Percentiles rank a stretch among this genome's conserved stretches.
Evolutionary conservation across 2,797 vertebrate species (phyloP).

Genomic region (Pangasius djambal): DNA sequence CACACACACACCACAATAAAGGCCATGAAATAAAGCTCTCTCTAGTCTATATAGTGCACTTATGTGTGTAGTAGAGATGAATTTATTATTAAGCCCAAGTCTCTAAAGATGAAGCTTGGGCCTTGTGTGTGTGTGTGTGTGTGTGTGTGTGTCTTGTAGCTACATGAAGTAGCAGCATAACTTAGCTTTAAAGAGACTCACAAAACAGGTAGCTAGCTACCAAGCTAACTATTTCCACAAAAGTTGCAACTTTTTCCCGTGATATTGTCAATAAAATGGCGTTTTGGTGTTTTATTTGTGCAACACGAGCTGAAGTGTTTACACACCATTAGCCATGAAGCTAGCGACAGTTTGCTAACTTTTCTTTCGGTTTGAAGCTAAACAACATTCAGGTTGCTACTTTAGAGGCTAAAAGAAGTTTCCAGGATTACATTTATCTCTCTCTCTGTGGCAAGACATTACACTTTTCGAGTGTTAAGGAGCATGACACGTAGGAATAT

Average conservation of each 20-base stretch:
- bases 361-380: conserved; percentile 4
- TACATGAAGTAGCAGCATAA: conserved; percentile 10
- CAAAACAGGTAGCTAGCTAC: not conserved
- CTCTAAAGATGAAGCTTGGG: not conserved
- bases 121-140: conserved; percentile 2
- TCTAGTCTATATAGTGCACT: not conserved
- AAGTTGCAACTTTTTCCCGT: not conserved
- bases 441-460: accelerated
- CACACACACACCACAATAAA: not conserved
- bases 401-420: not conserved
- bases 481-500: too few species aligned
- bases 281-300: not conserved
- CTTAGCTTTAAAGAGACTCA: not conserved
- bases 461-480: not conserved
- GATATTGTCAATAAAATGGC: not conserved
- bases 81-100: not conserved
- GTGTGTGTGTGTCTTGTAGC: not conserved
- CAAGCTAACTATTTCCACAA: not conserved
- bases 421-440: not conserved
- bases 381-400: not conserved
- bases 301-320: not conserved
- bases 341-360: conserved; percentile 22
- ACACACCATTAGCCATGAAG: not conserved
- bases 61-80: not conserved
- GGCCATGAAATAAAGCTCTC: not conserved